Evolutionary conservation across 2,113 vertebrate genomes (phyloP).

Genomic region (Nannobrachium achirus): DNA sequence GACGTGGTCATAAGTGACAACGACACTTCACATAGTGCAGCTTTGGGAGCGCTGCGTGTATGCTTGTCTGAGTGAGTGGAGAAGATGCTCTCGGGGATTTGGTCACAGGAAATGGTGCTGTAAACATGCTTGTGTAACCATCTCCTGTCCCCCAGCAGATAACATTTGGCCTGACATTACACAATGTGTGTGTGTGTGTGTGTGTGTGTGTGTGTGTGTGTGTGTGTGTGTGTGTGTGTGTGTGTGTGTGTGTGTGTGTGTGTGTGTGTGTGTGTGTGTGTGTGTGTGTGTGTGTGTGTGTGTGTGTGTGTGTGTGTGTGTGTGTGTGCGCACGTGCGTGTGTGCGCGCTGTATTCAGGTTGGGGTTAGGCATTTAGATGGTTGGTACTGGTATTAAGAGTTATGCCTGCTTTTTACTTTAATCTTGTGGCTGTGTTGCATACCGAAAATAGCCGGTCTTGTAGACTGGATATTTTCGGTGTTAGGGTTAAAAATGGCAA

Average conservation of each 20-base stretch:
- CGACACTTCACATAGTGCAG: slow-evolving; percentile 25
- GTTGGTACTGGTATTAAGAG: too few species aligned
- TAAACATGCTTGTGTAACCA: slow-evolving; percentile 78
- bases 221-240: too few species aligned
- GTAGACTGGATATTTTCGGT: too few species aligned
- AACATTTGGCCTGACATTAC: slow-evolving; percentile 60
- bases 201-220: neutral
- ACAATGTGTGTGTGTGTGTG: slow-evolving; percentile 12
- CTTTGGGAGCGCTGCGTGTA: slow-evolving; percentile 59
- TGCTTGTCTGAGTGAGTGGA: slow-evolving; percentile 75
- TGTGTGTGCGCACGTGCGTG: neutral
- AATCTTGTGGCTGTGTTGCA: too few species aligned
- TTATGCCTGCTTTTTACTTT: too few species aligned
- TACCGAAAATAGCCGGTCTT: too few species aligned
- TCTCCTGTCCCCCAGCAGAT: slow-evolving; percentile 67
- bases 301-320: neutral
- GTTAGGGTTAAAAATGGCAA: too few species aligned
- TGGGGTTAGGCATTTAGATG: too few species aligned
- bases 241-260: slow-evolving; percentile 2
- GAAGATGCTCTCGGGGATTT: slow-evolving; percentile 72
- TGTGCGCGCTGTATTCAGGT: slow-evolving; percentile 36
- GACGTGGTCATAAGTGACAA: slow-evolving; percentile 3
- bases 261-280: neutral
- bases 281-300: slow-evolving; percentile 1
- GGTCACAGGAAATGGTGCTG: slow-evolving; percentile 77